These are phyloP conservation scores for Ochropleura plecta DNA, from an alignment of 2,888 invertebrate genomes.

Conservation along the genomic window DNA sequence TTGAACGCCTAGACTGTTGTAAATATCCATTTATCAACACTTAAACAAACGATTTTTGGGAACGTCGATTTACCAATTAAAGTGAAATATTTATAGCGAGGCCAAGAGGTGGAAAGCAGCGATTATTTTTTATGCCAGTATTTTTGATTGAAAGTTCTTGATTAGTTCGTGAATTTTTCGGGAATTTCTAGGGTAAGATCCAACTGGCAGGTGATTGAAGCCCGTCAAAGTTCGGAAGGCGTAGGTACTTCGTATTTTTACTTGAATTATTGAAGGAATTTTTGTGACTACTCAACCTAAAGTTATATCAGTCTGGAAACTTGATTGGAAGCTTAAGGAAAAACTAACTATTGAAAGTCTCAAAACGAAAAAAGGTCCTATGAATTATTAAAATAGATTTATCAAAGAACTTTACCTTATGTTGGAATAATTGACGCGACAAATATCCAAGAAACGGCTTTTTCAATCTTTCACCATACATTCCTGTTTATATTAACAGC, in stretches of 20 bases:
- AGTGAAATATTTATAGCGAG: constrained; percentile 24
- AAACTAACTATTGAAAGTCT: constrained; percentile 19
- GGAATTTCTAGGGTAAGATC: constrained; percentile 31
- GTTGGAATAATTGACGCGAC: neutral
- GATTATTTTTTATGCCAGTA: constrained; percentile 27
- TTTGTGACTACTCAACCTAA: constrained; percentile 30
- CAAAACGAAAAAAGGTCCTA: neutral
- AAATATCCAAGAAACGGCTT: neutral
- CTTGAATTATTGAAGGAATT: constrained; percentile 22
- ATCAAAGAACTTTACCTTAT: neutral
- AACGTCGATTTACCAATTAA: constrained; percentile 32
- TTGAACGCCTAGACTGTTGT: neutral
- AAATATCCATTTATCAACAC: constrained; percentile 26
- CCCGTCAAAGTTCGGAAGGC: constrained; percentile 39
- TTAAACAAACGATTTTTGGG: constrained; percentile 6
- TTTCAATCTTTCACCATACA: neutral
- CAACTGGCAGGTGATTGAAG: constrained; percentile 57
- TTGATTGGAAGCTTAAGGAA: constrained; percentile 13
- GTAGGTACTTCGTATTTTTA: constrained; percentile 27
- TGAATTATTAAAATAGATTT: neutral
- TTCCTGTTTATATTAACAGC: neutral
- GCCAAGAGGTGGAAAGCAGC: constrained; percentile 1
- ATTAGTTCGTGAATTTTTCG: constrained; percentile 45
- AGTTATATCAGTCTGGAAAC: constrained; percentile 30
- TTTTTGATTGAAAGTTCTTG: constrained; percentile 45